Conservation (phyloP, 2,888 invertebrate genomes). For the Caenorhabditis zanzibari region DNA sequence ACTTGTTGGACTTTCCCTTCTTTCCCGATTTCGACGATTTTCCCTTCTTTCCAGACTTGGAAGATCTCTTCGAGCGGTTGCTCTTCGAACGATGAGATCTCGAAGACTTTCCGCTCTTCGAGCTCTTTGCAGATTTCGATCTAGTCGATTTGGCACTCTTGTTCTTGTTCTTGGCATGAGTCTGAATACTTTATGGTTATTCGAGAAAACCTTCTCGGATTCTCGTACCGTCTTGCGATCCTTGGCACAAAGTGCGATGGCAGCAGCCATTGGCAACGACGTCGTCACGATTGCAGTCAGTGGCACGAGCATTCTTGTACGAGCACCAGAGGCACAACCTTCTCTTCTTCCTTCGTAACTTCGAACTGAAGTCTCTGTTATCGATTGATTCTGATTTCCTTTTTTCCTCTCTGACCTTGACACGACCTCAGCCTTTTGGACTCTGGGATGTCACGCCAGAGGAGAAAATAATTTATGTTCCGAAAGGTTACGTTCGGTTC, state of each 20-base stretch:
- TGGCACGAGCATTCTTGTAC: constrained; percentile 57
- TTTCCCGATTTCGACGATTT: constrained; percentile 26
- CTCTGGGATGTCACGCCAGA: background rate
- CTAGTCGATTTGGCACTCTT: constrained; percentile 36
- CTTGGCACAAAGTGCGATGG: constrained; percentile 55
- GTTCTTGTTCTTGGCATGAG: constrained; percentile 46
- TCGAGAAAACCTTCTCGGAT: background rate
- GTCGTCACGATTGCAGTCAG: constrained; percentile 56
- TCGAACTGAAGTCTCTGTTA: constrained; percentile 35
- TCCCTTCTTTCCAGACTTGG: constrained; percentile 36
- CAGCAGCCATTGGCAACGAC: constrained; percentile 59
- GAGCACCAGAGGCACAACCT: constrained; percentile 37
- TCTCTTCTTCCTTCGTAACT: constrained; percentile 44
- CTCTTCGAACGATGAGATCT: constrained; percentile 29
- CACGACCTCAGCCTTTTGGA: background rate
- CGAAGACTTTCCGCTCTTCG: constrained; percentile 32
- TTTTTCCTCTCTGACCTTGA: constrained; percentile 12
- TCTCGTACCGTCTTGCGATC: constrained; percentile 49
- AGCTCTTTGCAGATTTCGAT: constrained; percentile 33
- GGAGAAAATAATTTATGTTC: background rate
- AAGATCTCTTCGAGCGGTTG: constrained; percentile 36
- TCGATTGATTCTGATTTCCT: constrained; percentile 15
- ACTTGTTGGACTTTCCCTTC: constrained; percentile 32
- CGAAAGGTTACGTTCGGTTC: background rate
- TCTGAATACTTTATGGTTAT: background rate